Evolutionary conservation across 2,113 vertebrate genomes (phyloP), one percentile per base, ranked within the genome.

Genomic region (Thomomys bottae): DNA sequence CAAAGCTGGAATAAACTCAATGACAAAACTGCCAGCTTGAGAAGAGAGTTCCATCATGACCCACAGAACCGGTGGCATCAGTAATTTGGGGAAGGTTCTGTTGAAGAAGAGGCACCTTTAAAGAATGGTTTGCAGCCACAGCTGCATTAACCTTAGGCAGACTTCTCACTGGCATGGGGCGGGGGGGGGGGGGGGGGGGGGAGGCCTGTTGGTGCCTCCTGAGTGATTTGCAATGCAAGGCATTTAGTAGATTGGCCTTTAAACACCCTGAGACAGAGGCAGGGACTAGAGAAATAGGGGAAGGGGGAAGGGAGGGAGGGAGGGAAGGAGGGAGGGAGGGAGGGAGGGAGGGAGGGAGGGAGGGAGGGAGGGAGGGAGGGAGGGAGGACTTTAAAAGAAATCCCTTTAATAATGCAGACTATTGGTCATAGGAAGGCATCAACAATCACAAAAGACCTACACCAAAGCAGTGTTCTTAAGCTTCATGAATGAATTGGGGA

Each of bases 1-100:
- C 42, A 24, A 0, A n/a, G n/a, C 5, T 42, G 4, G 64, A 18
- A 14, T 4, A 6, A 54, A 12, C 10, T 5, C 6, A 30, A n/a
- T 9, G 40, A 49, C 21, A 30, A 30, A 70, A 40, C 32, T 26
- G 45, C 3, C 26, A 5, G 5, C 15, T 49, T 40, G 61, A 20
- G 20, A 36, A 18, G 57, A 28, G 89, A 75, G 71, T 10, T 21
- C 68, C 30, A 24, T 36, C 45, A 38, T 72, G 54, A 70, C 30
- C 42, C 18, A 68, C 3, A n/a, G 8, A 26, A 17, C 28, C 54
- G 30, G 6, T 12, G 23, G 40, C 0, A 30, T 66, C 34, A 32
- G 59, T 28, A 32, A 12, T 3, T 7, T 61, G 59, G 7, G 12
- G 12, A 30, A 38, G 26, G 8, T 61, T 38, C 8, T 8, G 10